Evolutionary conservation across 2,797 vertebrate genomes (phyloP).

Genomic region (Gobio occitaniae): DNA sequence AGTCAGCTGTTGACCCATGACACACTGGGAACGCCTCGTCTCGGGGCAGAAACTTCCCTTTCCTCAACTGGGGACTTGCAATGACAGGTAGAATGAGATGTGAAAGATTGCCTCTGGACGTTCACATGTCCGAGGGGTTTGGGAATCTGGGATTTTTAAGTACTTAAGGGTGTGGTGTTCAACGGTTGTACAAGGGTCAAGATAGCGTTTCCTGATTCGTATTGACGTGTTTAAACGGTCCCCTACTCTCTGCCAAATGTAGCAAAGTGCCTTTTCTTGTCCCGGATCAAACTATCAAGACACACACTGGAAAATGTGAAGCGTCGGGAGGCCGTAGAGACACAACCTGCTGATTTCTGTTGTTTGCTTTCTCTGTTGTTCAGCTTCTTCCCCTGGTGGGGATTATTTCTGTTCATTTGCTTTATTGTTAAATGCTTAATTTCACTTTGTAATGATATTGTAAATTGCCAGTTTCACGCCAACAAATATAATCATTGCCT

Average conservation of each 20-base stretch:
- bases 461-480: conserved; percentile 3
- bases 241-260: conserved; percentile 27
- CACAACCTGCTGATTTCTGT: neutral
- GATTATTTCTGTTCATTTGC: neutral
- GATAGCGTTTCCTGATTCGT: neutral
- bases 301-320: neutral
- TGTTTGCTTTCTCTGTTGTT: conserved; percentile 6
- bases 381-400: neutral
- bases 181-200: conserved; percentile 22
- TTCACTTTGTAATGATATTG: conserved; percentile 12
- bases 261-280: conserved; percentile 54
- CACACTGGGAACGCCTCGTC: neutral
- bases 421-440: conserved; percentile 10
- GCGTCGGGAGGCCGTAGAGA: conserved; percentile 7
- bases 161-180: conserved; percentile 14
- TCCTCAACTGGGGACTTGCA: neutral
- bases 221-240: conserved; percentile 15
- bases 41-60: conserved; percentile 6
- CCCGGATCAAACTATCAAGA: neutral
- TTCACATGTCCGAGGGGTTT: neutral
- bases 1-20: conserved; percentile 5
- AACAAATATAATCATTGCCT: conserved; percentile 6
- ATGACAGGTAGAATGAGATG: neutral
- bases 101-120: conserved; percentile 29
- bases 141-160: conserved; percentile 10